Evolutionary conservation across 1,140 invertebrate species (phyloP).

Genomic region (Zaprionus davidi): DNA sequence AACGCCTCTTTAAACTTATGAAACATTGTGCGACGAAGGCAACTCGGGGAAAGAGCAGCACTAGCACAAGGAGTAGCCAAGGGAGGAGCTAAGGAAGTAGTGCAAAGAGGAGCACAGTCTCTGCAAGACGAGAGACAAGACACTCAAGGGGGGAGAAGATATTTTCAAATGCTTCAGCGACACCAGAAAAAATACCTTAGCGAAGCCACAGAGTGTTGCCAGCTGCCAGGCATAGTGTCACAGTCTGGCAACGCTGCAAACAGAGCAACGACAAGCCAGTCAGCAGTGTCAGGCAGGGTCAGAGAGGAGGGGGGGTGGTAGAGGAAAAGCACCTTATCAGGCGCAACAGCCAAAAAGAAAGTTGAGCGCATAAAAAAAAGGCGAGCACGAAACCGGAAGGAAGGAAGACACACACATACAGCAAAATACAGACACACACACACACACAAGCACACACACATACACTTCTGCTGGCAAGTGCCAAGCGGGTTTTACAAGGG

Average conservation of each 20-base stretch:
- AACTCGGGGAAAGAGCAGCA: neutral
- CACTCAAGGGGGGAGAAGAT: neutral
- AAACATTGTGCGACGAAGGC: constrained; percentile 54
- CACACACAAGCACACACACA: constrained; percentile 18
- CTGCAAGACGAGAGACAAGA: neutral
- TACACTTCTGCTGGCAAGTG: constrained; percentile 50
- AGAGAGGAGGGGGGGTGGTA: neutral
- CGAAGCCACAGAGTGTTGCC: constrained; percentile 26
- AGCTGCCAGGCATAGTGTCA: neutral
- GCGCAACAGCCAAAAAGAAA: constrained; percentile 45
- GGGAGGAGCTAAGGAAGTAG: neutral
- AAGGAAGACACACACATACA: constrained; percentile 69
- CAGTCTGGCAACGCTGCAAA: constrained; percentile 49
- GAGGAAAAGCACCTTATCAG: constrained; percentile 32
- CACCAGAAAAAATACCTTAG: neutral
- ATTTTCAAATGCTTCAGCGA: neutral
- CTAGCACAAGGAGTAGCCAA: neutral
- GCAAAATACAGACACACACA: constrained; percentile 23
- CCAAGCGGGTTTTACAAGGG: constrained; percentile 78
- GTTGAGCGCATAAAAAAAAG: constrained; percentile 12
- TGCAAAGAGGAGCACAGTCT: neutral
- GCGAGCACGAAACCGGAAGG: constrained; percentile 78
- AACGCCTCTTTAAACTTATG: constrained; percentile 78
- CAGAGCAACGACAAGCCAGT: neutral
- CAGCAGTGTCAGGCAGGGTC: neutral